Percentiles rank a stretch among this genome's conserved stretches.
Evolutionary conservation across 2,113 vertebrate species (phyloP).

Genomic region (zebrafish (Danio rerio)): DNA sequence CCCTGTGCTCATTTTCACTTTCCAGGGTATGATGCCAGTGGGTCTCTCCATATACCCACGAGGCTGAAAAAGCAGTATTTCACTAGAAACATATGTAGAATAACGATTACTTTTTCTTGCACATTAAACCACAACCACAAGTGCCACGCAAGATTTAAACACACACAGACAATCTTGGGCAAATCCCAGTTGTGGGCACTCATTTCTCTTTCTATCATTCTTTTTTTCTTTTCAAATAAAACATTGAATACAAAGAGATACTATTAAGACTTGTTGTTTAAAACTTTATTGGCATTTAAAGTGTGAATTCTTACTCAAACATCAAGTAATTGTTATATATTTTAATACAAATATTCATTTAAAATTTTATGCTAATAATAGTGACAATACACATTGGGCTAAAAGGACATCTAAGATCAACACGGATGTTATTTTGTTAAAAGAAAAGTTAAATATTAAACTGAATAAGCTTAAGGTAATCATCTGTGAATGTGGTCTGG

Average conservation of each 20-base stretch:
- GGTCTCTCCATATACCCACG: constrained; percentile 14
- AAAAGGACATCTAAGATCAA: background rate
- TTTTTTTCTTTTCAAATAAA: too few relatives aligned
- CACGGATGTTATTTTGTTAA: background rate
- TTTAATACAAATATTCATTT: too few relatives aligned
- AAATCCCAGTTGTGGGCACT: background rate
- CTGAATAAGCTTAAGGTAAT: background rate
- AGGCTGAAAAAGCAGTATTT: background rate
- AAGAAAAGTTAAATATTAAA: background rate
- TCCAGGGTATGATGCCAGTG: too few relatives aligned
- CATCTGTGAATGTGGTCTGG: background rate
- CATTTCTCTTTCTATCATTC: too few relatives aligned
- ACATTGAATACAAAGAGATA: too few relatives aligned
- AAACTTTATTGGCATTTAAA: too few relatives aligned
- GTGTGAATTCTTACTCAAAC: too few relatives aligned
- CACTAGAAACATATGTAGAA: constrained; percentile 33
- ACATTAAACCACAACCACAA: constrained; percentile 7
- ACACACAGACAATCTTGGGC: background rate
- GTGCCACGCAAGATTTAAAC: background rate
- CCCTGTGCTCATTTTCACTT: constrained; percentile 25
- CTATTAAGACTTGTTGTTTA: too few relatives aligned
- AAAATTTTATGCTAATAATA: background rate
- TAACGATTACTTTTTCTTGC: background rate
- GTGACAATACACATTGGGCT: background rate
- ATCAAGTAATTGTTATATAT: too few relatives aligned